Percentiles rank a stretch among this genome's conserved stretches.
Evolutionary conservation across 2,113 vertebrate genomes (phyloP).

Genomic region (Corythoichthys haematopterus): DNA sequence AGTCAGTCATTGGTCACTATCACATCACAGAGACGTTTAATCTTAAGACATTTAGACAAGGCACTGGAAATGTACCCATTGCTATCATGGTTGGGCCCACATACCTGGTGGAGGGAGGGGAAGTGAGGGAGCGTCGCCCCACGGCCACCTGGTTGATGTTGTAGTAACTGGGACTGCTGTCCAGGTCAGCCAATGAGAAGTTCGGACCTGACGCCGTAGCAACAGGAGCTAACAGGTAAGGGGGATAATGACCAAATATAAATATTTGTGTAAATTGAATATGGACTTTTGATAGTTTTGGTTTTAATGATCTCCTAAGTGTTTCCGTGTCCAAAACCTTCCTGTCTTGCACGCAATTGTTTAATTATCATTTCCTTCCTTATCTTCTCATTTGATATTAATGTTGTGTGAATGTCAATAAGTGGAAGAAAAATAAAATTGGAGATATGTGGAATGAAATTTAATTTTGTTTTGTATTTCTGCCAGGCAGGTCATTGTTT

Average conservation of each 20-base stretch:
- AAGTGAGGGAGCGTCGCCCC: conserved; percentile 81
- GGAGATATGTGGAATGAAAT: neutral
- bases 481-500: neutral
- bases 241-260: neutral
- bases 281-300: neutral
- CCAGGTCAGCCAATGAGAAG: conserved; percentile 92
- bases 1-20: too few species aligned
- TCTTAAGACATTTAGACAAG: neutral
- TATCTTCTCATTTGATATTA: neutral
- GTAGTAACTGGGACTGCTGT: conserved; percentile 89
- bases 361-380: too few species aligned
- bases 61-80: neutral
- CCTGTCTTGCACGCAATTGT: too few species aligned
- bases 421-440: neutral
- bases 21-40: neutral
- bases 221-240: conserved; percentile 77
- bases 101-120: conserved; percentile 84
- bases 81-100: neutral
- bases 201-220: conserved; percentile 89
- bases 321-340: too few species aligned
- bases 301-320: too few species aligned
- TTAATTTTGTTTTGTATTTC: neutral
- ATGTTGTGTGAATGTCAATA: neutral
- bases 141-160: conserved; percentile 88
- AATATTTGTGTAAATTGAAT: neutral